Evolutionary conservation across 2,113 vertebrate genomes (phyloP).

Genomic region (Potamarius usumacintae): DNA sequence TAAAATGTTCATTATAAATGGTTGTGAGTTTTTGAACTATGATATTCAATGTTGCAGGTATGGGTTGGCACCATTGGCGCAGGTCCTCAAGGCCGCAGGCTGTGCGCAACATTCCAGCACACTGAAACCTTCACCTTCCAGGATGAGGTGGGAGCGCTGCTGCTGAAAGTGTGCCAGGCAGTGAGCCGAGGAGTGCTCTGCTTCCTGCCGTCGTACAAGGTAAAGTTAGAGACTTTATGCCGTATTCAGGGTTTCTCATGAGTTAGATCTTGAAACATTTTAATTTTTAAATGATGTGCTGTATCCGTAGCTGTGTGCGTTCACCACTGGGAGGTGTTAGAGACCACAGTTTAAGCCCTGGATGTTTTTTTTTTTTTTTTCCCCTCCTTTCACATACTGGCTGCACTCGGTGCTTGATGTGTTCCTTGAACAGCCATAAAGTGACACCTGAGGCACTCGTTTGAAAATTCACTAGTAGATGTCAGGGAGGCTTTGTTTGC

Average conservation of each 20-base stretch:
- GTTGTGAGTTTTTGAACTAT: neutral
- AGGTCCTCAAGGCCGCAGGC: constrained; percentile 83
- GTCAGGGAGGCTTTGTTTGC: constrained; percentile 30
- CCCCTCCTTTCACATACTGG: neutral
- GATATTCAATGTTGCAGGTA: constrained; percentile 72
- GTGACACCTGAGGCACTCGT: constrained; percentile 24
- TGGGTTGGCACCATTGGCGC: constrained; percentile 92
- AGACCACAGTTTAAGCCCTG: constrained; percentile 64
- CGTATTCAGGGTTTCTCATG: neutral
- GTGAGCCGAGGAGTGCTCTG: constrained; percentile 87
- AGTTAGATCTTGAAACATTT: neutral
- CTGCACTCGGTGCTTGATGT: neutral
- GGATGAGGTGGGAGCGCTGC: constrained; percentile 87
- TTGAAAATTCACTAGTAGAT: constrained; percentile 43
- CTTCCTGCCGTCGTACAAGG: constrained; percentile 97
- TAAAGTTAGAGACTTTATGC: constrained; percentile 55
- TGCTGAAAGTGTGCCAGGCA: constrained; percentile 84
- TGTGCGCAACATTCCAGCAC: constrained; percentile 91
- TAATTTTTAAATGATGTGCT: neutral
- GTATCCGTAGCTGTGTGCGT: constrained; percentile 11
- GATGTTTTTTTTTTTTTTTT: neutral
- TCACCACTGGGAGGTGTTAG: constrained; percentile 71
- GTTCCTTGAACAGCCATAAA: constrained; percentile 28
- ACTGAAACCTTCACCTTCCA: constrained; percentile 91
- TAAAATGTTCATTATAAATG: neutral